These are phyloP conservation scores for Auanema sp. DNA, from an alignment of 2,888 invertebrate genomes.

Conservation along the genomic window DNA sequence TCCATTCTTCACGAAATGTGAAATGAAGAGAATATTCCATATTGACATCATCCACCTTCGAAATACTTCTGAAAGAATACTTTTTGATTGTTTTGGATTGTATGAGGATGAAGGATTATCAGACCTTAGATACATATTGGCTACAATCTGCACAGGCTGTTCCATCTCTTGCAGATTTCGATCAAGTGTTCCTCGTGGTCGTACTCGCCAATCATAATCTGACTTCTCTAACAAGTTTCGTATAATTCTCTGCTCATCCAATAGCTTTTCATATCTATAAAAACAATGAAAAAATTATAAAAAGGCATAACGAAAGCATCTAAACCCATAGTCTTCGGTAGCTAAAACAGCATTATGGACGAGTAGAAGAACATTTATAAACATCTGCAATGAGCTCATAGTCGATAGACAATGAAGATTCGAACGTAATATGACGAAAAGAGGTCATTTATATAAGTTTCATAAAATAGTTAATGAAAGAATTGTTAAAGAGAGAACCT, in stretches of 20 bases:
- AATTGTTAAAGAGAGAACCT: too few relatives aligned
- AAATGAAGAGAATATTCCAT: conserved; percentile 91
- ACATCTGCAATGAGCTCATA: too few relatives aligned
- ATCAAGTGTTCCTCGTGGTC: conserved; percentile 33
- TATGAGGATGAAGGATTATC: neutral
- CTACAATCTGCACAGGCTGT: conserved; percentile 40
- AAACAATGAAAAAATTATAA: conserved; percentile 4
- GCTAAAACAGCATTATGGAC: neutral
- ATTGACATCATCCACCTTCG: conserved; percentile 57
- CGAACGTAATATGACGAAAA: too few relatives aligned
- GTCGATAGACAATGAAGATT: too few relatives aligned
- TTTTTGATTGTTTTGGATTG: neutral
- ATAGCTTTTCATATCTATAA: conserved; percentile 41
- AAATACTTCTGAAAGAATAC: conserved; percentile 42
- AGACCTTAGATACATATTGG: conserved; percentile 53
- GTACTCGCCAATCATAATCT: conserved; percentile 49
- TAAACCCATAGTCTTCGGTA: conserved; percentile 4
- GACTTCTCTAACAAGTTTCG: conserved; percentile 32
- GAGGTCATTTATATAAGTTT: too few relatives aligned
- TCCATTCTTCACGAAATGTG: conserved; percentile 86
- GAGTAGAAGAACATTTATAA: conserved; percentile 4
- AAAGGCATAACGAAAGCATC: conserved; percentile 8
- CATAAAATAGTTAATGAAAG: too few relatives aligned
- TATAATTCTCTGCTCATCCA: conserved; percentile 53
- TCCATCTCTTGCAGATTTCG: conserved; percentile 19